phyloP scores from a whole-genome alignment of 2,888 invertebrate genomes.

The Luperina testacea region DNA sequence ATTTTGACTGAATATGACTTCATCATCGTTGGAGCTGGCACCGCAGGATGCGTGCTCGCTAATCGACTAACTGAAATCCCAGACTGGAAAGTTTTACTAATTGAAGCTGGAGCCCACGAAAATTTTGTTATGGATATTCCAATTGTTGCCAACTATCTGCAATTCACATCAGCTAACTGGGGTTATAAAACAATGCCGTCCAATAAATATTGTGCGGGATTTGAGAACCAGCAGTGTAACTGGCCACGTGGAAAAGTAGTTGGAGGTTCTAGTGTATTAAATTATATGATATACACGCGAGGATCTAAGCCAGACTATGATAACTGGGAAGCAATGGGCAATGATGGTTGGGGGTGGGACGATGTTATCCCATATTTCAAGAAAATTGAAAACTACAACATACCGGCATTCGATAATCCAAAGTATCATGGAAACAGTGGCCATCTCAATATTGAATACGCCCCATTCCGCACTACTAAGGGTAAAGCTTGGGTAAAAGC shows the following conservation, averaged over 20 bases:
- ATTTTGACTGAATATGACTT: constrained; percentile 92
- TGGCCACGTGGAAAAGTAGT: constrained; percentile 95
- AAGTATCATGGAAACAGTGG: constrained; percentile 90
- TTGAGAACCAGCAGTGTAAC: constrained; percentile 93
- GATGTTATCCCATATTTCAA: constrained; percentile 94
- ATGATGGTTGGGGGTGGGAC: constrained; percentile 93
- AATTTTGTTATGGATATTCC: constrained; percentile 94
- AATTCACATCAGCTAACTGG: constrained; percentile 94
- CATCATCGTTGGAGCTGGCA: constrained; percentile 94
- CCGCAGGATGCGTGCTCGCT: constrained; percentile 94
- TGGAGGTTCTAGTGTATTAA: constrained; percentile 95
- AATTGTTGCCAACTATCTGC: constrained; percentile 93
- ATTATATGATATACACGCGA: constrained; percentile 95
- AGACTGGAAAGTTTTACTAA: constrained; percentile 92
- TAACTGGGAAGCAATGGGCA: constrained; percentile 93
- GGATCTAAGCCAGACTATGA: constrained; percentile 94
- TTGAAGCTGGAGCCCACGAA: constrained; percentile 94
- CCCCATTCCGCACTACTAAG: constrained; percentile 87
- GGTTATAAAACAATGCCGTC: constrained; percentile 95
- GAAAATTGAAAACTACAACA: constrained; percentile 93
- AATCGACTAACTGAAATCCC: constrained; percentile 93
- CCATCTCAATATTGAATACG: constrained; percentile 89
- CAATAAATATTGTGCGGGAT: constrained; percentile 92
- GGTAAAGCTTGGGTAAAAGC: constrained; percentile 91
- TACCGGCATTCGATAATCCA: constrained; percentile 88